Percentiles rank a stretch among this genome's conserved stretches.
These are phyloP conservation scores for Bubo scandiacus DNA, from an alignment of 2,113 vertebrate genomes.

Conservation along the genomic window DNA sequence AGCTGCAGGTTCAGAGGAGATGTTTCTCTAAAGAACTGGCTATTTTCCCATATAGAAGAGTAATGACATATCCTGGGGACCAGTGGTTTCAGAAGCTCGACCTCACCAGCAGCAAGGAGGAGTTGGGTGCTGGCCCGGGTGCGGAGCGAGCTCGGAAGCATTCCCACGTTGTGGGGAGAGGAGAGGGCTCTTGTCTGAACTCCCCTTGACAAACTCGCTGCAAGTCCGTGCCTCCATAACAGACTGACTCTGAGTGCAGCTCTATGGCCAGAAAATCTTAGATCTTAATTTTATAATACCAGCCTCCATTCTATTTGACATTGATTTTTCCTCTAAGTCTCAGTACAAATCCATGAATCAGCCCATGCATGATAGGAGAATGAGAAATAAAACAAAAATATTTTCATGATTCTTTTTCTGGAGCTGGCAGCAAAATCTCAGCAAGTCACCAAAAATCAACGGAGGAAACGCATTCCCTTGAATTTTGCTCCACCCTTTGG, in stretches of 20 bases:
- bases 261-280: not conserved
- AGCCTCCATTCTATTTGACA: not conserved
- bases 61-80: not conserved
- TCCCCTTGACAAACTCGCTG: accelerated
- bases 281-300: conserved; percentile 24
- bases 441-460: not conserved
- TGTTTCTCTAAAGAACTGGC: not conserved
- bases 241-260: not conserved
- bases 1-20: not conserved
- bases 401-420: not conserved
- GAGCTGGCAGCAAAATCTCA: not conserved
- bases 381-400: conserved; percentile 3
- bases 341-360: not conserved
- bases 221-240: not conserved
- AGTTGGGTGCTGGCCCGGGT: not conserved
- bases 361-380: not conserved
- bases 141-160: accelerated
- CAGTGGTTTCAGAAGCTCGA: accelerated
- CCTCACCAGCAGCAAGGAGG: not conserved
- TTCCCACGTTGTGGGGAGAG: not conserved
- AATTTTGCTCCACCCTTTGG: conserved; percentile 41
- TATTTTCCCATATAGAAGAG: not conserved
- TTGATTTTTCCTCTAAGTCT: conserved; percentile 3
- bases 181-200: not conserved
- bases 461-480: not conserved